phyloP scores from a whole-genome alignment of 1,140 invertebrate species.

The Chrysopa pallens region DNA sequence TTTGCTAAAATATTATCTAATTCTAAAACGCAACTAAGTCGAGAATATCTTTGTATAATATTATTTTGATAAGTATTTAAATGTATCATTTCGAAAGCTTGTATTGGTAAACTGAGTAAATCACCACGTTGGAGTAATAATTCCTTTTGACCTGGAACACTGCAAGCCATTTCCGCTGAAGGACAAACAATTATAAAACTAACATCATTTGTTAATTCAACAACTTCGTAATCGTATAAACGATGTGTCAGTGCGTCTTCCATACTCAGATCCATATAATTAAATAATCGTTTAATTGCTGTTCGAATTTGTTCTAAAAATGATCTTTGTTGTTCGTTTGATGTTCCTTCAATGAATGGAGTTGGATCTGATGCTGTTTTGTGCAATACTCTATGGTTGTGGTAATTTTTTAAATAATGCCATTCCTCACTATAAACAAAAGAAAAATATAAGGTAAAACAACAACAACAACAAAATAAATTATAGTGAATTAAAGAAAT shows the following conservation, averaged over 20 bases:
- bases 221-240: slow-evolving; percentile 79
- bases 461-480: no score
- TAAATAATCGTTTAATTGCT: slow-evolving; percentile 52
- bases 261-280: slow-evolving; percentile 55
- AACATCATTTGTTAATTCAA: slow-evolving; percentile 74
- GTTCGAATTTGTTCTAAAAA: slow-evolving; percentile 57
- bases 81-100: slow-evolving; percentile 87
- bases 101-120: slow-evolving; percentile 68
- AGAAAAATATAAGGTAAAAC: background rate
- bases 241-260: slow-evolving; percentile 52
- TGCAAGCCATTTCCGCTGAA: slow-evolving; percentile 74
- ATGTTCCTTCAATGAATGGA: slow-evolving; percentile 22
- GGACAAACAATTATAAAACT: slow-evolving; percentile 82
- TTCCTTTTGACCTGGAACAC: slow-evolving; percentile 72
- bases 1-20: slow-evolving; percentile 81
- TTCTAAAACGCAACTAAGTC: slow-evolving; percentile 81
- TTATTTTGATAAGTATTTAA: slow-evolving; percentile 76
- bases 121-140: slow-evolving; percentile 61
- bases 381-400: slow-evolving; percentile 17
- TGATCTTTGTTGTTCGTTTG: slow-evolving; percentile 54
- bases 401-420: slow-evolving; percentile 44
- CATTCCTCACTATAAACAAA: slow-evolving; percentile 73
- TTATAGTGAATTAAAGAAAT: no score
- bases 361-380: slow-evolving; percentile 19
- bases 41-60: slow-evolving; percentile 74